These are phyloP conservation scores for Lonchura striata DNA, from an alignment of 2,113 vertebrate genomes.

Conservation along the genomic window DNA sequence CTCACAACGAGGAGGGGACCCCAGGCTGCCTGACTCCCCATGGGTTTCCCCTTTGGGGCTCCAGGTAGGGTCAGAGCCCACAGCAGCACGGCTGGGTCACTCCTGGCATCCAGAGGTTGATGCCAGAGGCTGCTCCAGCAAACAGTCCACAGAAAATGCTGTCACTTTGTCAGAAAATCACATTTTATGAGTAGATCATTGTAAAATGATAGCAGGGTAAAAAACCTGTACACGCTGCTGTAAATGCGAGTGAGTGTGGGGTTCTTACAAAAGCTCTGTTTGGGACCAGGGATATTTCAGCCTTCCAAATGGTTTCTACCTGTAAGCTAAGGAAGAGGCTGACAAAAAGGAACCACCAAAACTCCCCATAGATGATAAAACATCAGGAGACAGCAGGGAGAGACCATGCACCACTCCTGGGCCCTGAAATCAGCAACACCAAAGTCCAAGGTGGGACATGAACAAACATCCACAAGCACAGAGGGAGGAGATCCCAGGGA, in stretches of 20 bases:
- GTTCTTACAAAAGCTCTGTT: background rate
- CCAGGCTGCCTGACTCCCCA: conserved; percentile 29
- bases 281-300: background rate
- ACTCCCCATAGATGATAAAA: conserved; percentile 35
- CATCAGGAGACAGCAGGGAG: conserved; percentile 22
- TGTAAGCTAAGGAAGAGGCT: conserved; percentile 30
- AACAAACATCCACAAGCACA: conserved; percentile 39
- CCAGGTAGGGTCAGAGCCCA: background rate
- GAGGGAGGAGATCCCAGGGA: background rate
- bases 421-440: background rate
- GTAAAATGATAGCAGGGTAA: background rate
- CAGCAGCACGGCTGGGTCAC: background rate
- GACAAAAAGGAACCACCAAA: background rate
- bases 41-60: background rate
- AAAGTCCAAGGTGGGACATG: background rate
- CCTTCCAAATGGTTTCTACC: background rate
- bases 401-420: background rate
- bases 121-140: conserved; percentile 31
- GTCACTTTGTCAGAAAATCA: conserved; percentile 23
- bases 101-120: background rate
- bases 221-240: background rate
- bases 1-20: conserved; percentile 52
- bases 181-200: background rate
- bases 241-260: background rate
- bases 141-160: conserved; percentile 16